Conservation (phyloP, 2,888 invertebrate genomes). For the Brenthis daphne region DNA sequence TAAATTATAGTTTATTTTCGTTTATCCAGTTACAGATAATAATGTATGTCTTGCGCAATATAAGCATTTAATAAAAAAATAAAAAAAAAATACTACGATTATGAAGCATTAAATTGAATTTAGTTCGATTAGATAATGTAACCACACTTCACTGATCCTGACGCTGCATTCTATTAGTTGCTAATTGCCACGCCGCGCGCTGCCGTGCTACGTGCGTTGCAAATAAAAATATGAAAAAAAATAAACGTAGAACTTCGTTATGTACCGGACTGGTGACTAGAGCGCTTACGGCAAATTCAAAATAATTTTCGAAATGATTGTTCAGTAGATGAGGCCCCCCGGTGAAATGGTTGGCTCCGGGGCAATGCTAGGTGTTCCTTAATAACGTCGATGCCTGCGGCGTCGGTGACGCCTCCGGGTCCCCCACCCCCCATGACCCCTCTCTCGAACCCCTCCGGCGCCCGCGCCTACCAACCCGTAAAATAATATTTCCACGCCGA, state of each 20-base stretch:
- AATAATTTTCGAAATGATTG: conserved; percentile 77
- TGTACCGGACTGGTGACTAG: conserved; percentile 31
- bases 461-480: conserved; percentile 36
- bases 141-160: no score
- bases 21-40: no score
- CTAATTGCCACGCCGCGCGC: neutral
- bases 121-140: no score
- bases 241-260: neutral
- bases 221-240: neutral
- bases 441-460: conserved; percentile 28
- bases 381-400: conserved; percentile 33
- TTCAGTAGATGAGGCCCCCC: conserved; percentile 70
- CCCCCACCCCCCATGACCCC: conserved; percentile 11
- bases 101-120: no score
- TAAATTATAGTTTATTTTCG: no score
- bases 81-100: no score
- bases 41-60: no score
- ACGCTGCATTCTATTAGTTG: no score
- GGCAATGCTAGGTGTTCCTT: conserved; percentile 40
- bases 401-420: conserved; percentile 24
- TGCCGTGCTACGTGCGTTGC: neutral
- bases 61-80: no score
- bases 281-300: conserved; percentile 60
- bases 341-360: conserved; percentile 57
- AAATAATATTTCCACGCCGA: conserved; percentile 42